Base-by-base conservation (phyloP, 1,140 invertebrate species). In the Hydropsyche tenuis region DNA sequence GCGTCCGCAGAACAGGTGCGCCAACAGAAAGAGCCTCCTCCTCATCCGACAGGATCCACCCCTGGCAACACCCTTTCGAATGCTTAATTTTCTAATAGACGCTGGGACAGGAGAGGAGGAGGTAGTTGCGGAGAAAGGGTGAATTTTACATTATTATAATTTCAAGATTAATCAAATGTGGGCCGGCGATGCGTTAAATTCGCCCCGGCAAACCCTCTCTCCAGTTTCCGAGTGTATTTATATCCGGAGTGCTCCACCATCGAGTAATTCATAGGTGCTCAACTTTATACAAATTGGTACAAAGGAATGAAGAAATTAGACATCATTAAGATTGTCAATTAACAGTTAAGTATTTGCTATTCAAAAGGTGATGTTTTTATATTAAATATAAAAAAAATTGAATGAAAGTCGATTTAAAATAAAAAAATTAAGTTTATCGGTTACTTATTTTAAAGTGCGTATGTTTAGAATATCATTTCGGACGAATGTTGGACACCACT, bases 101-200 rank as follows among this genome's bases (percentile, higher is more conserved):
- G n/a, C 66, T 11, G n/a, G 66, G 20, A 30, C n/a, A 18, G 66
- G 45, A 18, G 66, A 1, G 45, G 23, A 22, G 23, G 12, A 12
- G 60, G n/a, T n/a, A n/a, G n/a, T n/a, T n/a, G n/a, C n/a, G n/a
- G 16, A 64, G 48, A 22, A 25, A 43, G 75, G 75, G 69, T 68
- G 69, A 62, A 45, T 76, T 74, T 76, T 73, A 76, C 75, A 76
- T 76, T 76, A 73, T 76, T 76, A 76, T 76, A 76, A 76, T 76
- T 76, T 76, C 69, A 51, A 76, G 72, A 76, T 76, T 76, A 76
- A 76, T 76, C 75, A 76, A 76, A 76, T 74, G 72, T 72, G 73
- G 75, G 48, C 69, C 75, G 53, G 75, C 73, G 75, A 76, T 76
- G 75, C 75, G 75, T 72, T 71, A 72, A 76, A 76, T 76, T 76